These are phyloP conservation scores for Lasioglossum pauxillum DNA, from an alignment of 2,888 invertebrate genomes.

Conservation along the genomic window DNA sequence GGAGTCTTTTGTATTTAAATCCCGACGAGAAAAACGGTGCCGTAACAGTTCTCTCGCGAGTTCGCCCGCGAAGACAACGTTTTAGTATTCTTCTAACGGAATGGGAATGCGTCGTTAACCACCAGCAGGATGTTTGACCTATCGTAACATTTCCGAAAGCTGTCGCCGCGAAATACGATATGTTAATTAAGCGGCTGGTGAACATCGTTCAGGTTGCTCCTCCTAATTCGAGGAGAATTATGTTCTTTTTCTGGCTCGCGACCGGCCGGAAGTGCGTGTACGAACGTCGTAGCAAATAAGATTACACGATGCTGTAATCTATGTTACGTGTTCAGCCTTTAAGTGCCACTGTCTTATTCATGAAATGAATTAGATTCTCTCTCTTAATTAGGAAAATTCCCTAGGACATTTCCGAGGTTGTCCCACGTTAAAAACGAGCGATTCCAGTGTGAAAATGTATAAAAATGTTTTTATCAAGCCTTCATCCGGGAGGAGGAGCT, in stretches of 20 bases:
- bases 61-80: background rate
- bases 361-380: background rate
- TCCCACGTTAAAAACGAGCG: no score
- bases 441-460: no score
- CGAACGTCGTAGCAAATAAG: background rate
- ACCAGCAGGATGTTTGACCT: constrained; percentile 52
- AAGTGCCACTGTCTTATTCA: background rate
- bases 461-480: no score
- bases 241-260: background rate
- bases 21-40: constrained; percentile 20
- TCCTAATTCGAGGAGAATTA: constrained; percentile 20
- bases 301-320: constrained; percentile 1
- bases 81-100: constrained; percentile 42
- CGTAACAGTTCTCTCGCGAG: background rate
- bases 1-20: constrained; percentile 35
- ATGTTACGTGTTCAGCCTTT: background rate
- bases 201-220: background rate
- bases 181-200: constrained; percentile 54
- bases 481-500: no score
- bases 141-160: constrained; percentile 63
- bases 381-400: background rate
- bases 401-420: background rate
- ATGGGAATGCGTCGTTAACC: constrained; percentile 42
- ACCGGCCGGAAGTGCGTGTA: background rate
- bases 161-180: constrained; percentile 58